Evolutionary conservation across 2,113 vertebrate genomes (phyloP), one percentile per base, ranked within the genome.

Genomic region (Ictalurus furcatus): DNA sequence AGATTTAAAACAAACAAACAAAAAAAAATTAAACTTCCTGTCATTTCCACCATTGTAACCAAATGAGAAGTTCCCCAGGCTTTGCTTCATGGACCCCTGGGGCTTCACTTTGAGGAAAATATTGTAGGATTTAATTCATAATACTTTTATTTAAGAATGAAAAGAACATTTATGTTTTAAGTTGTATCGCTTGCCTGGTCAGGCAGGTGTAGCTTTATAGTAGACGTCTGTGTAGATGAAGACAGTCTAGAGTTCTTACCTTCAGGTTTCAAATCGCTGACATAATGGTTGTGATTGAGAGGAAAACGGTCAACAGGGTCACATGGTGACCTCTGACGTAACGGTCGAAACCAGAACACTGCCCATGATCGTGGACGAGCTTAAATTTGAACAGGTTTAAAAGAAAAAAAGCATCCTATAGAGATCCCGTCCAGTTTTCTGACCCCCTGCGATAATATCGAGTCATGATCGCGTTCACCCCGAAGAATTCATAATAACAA

Each of bases 401-500:
- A n/a, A 6, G 44, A 58, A 58, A 59, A 59, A 59, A 63, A 63
- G 21, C 5, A 17, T 71, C 30, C 63, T 65, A 0, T 28, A 8
- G 23, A 65, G 28, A 67, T n/a, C 71, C 19, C 34, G 40, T 74
- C 19, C 0, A 11, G 40, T 23, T 40, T 78, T 25, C 58, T 63
- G 37, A 28, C 61, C 61, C 65, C 6, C 23, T n/a, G 23, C 11
- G 12, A 21, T 74, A 40, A 74, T 40, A 40, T 17, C 0, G 69
- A 76, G 37, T 79, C 30, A 12, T 37, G 4, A 34, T 25, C 16
- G 54, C 19, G 23, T 73, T 73, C 34, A 30, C 17, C 30, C 5
- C 19, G 25, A 30, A 21, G n/a, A 88, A 85, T 88, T 88, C 19
- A 59, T 88, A 48, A 67, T 56, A 58, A 25, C 28, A 86, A 90